Base-by-base conservation (phyloP, 2,888 invertebrate genomes). In the Agrenia bidenticulata region DNA sequence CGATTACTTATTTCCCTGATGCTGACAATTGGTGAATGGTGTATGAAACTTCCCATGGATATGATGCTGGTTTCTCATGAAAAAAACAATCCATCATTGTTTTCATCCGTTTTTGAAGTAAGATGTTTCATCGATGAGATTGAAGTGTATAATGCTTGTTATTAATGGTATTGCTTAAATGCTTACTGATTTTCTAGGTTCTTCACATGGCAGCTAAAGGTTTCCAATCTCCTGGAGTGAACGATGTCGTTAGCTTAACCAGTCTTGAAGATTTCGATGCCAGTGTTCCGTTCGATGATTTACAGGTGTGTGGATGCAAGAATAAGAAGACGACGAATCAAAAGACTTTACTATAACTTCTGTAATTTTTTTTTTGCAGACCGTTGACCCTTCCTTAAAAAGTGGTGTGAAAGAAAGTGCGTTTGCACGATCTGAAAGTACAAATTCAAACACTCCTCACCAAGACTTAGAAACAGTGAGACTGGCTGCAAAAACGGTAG, bases 11-110 rank as follows among this genome's bases (percentile, higher is more conserved):
- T 90, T 32, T 89, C 93, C 0, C 83, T 95, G 75, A 85, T 96
- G 77, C 86, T 95, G 63, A 92, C 94, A 78, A 83, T 97, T 67
- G 93, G 94, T 0, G 95, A 96, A 81, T 95, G 94, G 88, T 94
- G 94, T 62, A 93, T 96, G 86, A 85, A 88, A 55, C 85, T 95
- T 64, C 84, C 84, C 0, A 76, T 82, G 32, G 72, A 78, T n/a
- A 53, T 63, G 15, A 77, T 77, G 26, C 76, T 80, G n/a, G 70
- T 74, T 32, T 69, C 77, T 9, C 23, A 64, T 19, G 61, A 65
- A 13, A 51, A 65, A 61, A 78, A 82, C 61, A 82, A 80, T 24
- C 82, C 82, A 72, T 80, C 84, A 54, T 78, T 86, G 27, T 80
- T 90, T 64, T 82, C 89, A 49, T 85, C 87, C 66, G 87, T 92